phyloP scores from a whole-genome alignment of 2,113 vertebrate species.

The Seriola aureovittata region DNA sequence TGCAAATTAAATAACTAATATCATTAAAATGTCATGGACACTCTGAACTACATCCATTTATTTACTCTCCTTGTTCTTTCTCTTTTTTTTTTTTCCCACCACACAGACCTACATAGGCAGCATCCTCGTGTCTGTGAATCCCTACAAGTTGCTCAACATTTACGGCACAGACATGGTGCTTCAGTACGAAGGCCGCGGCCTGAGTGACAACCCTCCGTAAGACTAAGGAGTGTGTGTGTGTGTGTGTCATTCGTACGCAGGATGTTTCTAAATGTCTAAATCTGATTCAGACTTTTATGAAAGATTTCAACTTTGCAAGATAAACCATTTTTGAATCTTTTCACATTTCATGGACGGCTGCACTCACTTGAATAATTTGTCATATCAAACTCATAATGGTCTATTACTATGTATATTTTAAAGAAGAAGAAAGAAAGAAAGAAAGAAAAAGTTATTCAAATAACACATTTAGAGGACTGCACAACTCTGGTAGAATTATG shows the following conservation, averaged over 20 bases:
- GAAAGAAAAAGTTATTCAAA: not conserved
- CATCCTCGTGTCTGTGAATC: slow-evolving; percentile 95
- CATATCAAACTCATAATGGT: not conserved
- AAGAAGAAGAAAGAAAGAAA: not conserved
- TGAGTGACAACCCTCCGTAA: slow-evolving; percentile 97
- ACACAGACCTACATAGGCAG: slow-evolving; percentile 94
- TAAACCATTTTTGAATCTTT: not conserved
- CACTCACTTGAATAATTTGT: not conserved
- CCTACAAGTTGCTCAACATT: slow-evolving; percentile 92
- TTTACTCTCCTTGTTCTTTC: slow-evolving; percentile 11
- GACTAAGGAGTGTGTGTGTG: slow-evolving; percentile 66
- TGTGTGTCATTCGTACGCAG: not conserved
- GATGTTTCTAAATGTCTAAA: not conserved
- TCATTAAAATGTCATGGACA: slow-evolving; percentile 25
- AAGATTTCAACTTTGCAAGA: not conserved
- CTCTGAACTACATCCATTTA: not conserved
- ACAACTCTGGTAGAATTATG: not conserved
- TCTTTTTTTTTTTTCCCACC: not conserved
- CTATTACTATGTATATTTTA: not conserved
- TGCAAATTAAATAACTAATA: slow-evolving; percentile 49
- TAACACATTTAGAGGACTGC: not conserved
- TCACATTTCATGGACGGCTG: not conserved
- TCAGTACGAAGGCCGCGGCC: slow-evolving; percentile 90
- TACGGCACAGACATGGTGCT: slow-evolving; percentile 94
- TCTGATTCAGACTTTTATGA: not conserved